Evolutionary conservation across 2,888 invertebrate species (phyloP).

Genomic region (Pristionchus mayeri): DNA sequence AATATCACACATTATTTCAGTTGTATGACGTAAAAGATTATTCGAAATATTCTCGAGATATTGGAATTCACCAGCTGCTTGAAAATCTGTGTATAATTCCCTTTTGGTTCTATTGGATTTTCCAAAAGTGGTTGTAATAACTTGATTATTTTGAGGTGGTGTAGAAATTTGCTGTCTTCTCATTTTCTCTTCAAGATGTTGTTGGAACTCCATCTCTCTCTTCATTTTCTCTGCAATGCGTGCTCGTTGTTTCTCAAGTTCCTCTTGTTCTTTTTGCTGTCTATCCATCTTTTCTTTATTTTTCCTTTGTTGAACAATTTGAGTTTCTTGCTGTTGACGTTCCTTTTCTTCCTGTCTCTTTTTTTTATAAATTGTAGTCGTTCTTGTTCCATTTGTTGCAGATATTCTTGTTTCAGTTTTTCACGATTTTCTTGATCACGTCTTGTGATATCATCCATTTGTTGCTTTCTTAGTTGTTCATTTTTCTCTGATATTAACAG

Average conservation of each 20-base stretch:
- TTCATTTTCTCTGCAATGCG: not conserved
- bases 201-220: not conserved
- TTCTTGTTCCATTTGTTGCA: too few relatives aligned
- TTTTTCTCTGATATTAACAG: too few relatives aligned
- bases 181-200: not conserved
- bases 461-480: too few relatives aligned
- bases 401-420: not conserved
- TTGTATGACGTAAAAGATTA: constrained; percentile 56
- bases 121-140: not conserved
- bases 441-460: too few relatives aligned
- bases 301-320: not conserved
- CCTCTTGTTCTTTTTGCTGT: constrained; percentile 51
- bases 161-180: not conserved
- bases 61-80: constrained; percentile 61
- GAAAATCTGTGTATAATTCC: constrained; percentile 56
- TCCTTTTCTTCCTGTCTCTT: not conserved
- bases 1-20: constrained; percentile 51
- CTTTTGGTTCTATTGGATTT: not conserved
- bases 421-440: constrained; percentile 38
- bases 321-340: not conserved
- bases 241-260: not conserved
- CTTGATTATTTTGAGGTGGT: not conserved
- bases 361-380: not conserved
- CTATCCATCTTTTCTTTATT: not conserved
- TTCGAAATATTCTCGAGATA: constrained; percentile 58